Base-by-base conservation (phyloP, 2,113 vertebrate genomes). In the Rana temporaria region DNA sequence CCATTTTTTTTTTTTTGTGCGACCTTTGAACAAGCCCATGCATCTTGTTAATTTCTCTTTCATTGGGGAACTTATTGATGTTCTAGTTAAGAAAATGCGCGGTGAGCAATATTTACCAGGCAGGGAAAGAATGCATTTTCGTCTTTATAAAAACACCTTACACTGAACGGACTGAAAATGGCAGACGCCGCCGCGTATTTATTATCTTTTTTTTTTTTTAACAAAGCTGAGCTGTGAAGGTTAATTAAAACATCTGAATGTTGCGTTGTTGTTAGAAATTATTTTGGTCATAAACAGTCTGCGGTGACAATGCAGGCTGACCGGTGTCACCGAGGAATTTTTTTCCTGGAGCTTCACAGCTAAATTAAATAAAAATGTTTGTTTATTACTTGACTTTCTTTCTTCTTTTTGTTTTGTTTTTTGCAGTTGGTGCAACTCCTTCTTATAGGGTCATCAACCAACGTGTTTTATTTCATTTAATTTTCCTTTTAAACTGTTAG, bases 1-100 rank as follows among this genome's bases (percentile, higher is more conserved):
- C 69, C 52, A 26, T 72, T 72, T 30, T 30, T 30, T 30, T 30
- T 30, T 30, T 55, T 38, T 38, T 56, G 20, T 15, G 69, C 30
- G 69, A 72, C 68, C 68, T 70, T 70, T 70, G 48, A 52, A 48
- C 68, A 52, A 38, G 15, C 55, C 22, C 48, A 72, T 72, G 48
- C 70, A 73, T 73, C 70, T 73, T 73, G 53, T 73, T 73, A 73
- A 73, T 73, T 24, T 73, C 70, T 72, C 20, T 52, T 72, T 55
- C 26, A 72, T 55, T n/a, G 55, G 69, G 68, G 42, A 70, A 48
- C 68, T 38, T 70, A 70, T 70, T 70, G 68, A 70, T 70, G 68
- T 52, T 70, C 68, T 70, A 53, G 68, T 70, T 70, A 70, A 72
- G 69, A 72, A 72, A 72, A 72, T 72, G 69, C 48, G 26, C 30